Evolutionary conservation across 2,888 invertebrate genomes (phyloP), one percentile per base, ranked within the genome.

Genomic region (Lissocephala sabroskyi): DNA sequence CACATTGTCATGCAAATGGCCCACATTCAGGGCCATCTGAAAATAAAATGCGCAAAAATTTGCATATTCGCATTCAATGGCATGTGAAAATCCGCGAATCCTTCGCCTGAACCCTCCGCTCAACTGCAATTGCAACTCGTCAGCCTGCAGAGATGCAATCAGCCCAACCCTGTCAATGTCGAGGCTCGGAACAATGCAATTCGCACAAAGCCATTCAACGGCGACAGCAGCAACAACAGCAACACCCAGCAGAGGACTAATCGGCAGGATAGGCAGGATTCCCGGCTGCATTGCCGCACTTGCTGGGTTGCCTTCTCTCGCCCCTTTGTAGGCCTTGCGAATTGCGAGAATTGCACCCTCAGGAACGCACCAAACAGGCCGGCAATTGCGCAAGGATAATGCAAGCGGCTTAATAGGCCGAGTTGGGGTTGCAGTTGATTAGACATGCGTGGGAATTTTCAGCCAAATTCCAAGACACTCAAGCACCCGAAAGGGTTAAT

Each of bases 331-430:
- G 19, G 39, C 37, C 30, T 56, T 56, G 56, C 52, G 33, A 50
- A 59, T n/a, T 56, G 36, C 49, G 35, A 56, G 28, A 62, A 63
- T 45, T 56, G 62, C 65, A 65, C 59, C 64, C 66, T 59, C 52
- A 40, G 54, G 36, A 39, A 39, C 36, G 26, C 28, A 59, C 50
- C n/a, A n/a, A 11, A 19, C 14, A 16, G 16, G 35, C 35, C 16
- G 48, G 45, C 62, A 62, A 64, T 64, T 65, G 64, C 56, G 62
- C 50, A 59, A 59, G 56, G 50, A 52, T 56, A 65, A 64, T 65
- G 62, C 50, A 54, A 32, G 36, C 56, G 48, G 32, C 52, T 65
- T 56, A 52, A 19, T 43, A 52, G 37, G 41, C 40, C 29, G 37
- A 41, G 47, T 46, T 35, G 23, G 5, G 32, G 11, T n/a, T n/a